These are phyloP conservation scores for Peucedramus taeniatus DNA, from an alignment of 2,113 vertebrate genomes.

Conservation along the genomic window DNA sequence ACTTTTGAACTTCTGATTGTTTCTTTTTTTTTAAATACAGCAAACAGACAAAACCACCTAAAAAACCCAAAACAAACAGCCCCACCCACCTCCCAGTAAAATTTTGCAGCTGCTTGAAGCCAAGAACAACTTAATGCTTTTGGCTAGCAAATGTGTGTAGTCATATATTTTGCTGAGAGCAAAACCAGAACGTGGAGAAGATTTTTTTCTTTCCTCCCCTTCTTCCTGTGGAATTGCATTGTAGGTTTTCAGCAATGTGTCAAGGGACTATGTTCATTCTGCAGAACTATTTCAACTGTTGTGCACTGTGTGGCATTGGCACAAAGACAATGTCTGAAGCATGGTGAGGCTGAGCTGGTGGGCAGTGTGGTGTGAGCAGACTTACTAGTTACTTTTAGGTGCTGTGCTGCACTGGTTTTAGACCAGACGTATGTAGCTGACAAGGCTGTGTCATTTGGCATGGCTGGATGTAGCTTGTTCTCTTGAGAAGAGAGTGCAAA, in stretches of 20 bases:
- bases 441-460: not conserved
- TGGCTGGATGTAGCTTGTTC: not conserved
- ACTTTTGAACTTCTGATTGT: not conserved
- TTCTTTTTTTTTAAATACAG: not conserved
- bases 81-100: not conserved
- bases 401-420: not conserved
- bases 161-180: not conserved
- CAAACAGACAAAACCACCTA: not conserved
- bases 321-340: not conserved
- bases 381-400: not conserved
- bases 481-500: not conserved
- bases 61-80: not conserved
- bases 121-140: not conserved
- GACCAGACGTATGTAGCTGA: rapidly evolving
- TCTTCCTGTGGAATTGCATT: not conserved
- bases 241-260: not conserved
- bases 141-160: not conserved
- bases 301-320: not conserved
- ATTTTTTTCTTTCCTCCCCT: too few relatives aligned
- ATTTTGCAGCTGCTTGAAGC: not conserved
- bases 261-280: not conserved
- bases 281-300: not conserved
- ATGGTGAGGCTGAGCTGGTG: not conserved
- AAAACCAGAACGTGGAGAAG: not conserved
- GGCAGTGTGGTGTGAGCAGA: not conserved